A percentile compares a stretch with the other conserved stretches of the same genome.
Evolutionary conservation across 2,797 vertebrate species (phyloP).

Genomic region (Catostomus latipinnis): DNA sequence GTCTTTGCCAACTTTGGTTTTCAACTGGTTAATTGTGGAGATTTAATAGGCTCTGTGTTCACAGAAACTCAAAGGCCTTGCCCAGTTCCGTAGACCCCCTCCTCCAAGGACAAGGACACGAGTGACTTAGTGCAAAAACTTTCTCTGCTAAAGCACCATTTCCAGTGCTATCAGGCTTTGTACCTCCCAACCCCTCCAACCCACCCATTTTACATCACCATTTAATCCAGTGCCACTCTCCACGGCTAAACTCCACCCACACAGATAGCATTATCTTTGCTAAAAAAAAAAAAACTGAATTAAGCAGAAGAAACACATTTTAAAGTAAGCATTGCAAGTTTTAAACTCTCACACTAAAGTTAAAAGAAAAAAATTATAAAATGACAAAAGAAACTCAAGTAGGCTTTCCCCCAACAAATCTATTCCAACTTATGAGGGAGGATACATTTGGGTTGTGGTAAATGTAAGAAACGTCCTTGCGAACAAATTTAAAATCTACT

Average conservation of each 20-base stretch:
- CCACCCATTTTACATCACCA: slow-evolving; percentile 65
- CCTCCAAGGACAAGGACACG: slow-evolving; percentile 71
- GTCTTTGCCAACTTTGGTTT: slow-evolving; percentile 54
- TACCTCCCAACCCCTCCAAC: slow-evolving; percentile 32
- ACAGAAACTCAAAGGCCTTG: slow-evolving; percentile 76
- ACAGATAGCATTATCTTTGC: slow-evolving; percentile 68
- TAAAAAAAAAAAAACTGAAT: slow-evolving; percentile 50
- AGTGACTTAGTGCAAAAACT: slow-evolving; percentile 82
- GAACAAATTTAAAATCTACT: slow-evolving; percentile 17
- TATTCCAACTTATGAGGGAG: slow-evolving; percentile 68
- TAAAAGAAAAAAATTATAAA: slow-evolving; percentile 65
- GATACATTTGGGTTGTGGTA: slow-evolving; percentile 64
- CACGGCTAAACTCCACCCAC: slow-evolving; percentile 62
- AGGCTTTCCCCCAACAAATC: slow-evolving; percentile 56
- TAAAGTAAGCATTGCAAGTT: slow-evolving; percentile 65
- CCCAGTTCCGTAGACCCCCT: slow-evolving; percentile 71
- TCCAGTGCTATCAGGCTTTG: slow-evolving; percentile 85
- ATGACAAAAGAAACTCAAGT: slow-evolving; percentile 75
- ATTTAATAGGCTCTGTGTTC: slow-evolving; percentile 65
- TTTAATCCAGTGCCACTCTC: slow-evolving; percentile 25
- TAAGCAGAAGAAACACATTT: slow-evolving; percentile 69
- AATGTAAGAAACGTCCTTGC: slow-evolving; percentile 61
- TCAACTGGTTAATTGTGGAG: slow-evolving; percentile 41
- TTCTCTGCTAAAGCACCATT: slow-evolving; percentile 83
- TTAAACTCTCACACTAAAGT: slow-evolving; percentile 70